Base-by-base conservation (phyloP, 2,113 vertebrate genomes). In the Thunnus maccoyii region DNA sequence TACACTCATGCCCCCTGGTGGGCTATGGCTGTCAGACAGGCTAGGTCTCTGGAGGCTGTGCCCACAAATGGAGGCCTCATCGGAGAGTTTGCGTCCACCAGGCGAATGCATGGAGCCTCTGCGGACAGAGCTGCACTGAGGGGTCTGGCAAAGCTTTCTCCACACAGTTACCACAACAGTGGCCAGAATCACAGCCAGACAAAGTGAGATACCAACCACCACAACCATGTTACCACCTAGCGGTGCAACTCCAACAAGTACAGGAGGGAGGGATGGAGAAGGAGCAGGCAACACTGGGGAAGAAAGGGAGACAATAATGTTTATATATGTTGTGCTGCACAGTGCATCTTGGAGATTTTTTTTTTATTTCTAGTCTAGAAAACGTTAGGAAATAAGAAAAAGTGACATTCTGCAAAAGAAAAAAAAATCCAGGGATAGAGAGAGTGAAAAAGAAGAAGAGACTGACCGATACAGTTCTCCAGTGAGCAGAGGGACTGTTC, bases 401-500 rank as follows among this genome's bases (percentile, higher is more conserved):
- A 9, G 36, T 55, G 61, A 55, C 22, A 22, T 22, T 22, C 22
- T 22, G 22, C 22, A 22, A 22, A 22, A 22, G 30, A n/a, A 20
- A 20, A 8, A 15, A 36, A 60, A 36, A 18, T 3, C 13, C 30
- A 44, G n/a, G 54, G 22, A 56, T 13, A 51, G 5, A 9, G 9
- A 16, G 2, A 46, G 4, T 13, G 17, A 10, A 25, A 11, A 32
- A 27, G 8, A 13, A 13, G 44, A 50, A 57, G 17, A 16, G 85
- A 95, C 96, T 3, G 93, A 99, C 98, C 93, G 3, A 70, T 79
- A 75, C 98, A 99, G 61, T 95, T 95, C 83, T 99, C 98, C 89
- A 99, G 95, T 0, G 97, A 99, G 77, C 98, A 99, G 1, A 78
- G 71, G 13, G 98, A 99, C 32, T 95, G 95, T 82, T 99, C 97